Evolutionary conservation across 2,797 vertebrate species (phyloP).

Genomic region (Podarcis siculus): DNA sequence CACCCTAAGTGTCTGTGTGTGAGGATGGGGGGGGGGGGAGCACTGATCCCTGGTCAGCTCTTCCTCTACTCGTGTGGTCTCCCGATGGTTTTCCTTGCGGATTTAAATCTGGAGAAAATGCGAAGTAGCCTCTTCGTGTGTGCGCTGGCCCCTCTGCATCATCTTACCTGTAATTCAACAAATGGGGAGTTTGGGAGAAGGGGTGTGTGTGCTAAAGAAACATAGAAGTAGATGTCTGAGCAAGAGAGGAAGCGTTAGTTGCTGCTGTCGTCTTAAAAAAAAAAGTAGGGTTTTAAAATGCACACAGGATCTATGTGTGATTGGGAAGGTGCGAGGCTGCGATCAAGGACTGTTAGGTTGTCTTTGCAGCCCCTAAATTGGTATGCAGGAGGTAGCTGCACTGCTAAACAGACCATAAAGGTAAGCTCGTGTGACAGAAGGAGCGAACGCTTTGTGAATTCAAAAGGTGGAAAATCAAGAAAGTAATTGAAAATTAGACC

Average conservation of each 20-base stretch:
- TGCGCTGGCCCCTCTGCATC: neutral
- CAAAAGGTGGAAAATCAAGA: neutral
- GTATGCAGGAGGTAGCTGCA: conserved; percentile 72
- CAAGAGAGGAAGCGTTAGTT: neutral
- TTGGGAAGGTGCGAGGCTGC: conserved; percentile 42
- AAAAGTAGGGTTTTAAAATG: neutral
- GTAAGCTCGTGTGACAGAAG: conserved; percentile 56
- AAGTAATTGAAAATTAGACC: conserved; percentile 10
- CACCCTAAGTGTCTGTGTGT: neutral
- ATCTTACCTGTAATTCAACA: neutral
- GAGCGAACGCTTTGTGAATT: neutral
- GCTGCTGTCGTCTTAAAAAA: neutral
- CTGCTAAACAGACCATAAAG: conserved; percentile 65
- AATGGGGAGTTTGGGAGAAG: no score
- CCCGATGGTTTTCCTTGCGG: neutral
- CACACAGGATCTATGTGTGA: neutral
- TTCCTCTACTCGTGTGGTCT: neutral
- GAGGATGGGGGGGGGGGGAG: no score
- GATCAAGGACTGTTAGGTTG: conserved; percentile 30
- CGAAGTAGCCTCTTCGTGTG: neutral
- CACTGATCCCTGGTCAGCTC: no score
- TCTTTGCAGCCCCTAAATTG: conserved; percentile 69
- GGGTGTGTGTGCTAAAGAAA: neutral
- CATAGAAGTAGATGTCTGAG: neutral
- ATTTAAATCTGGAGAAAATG: neutral